Conservation (phyloP, 1,140 invertebrate species). For the Heliothis virescens region DNA sequence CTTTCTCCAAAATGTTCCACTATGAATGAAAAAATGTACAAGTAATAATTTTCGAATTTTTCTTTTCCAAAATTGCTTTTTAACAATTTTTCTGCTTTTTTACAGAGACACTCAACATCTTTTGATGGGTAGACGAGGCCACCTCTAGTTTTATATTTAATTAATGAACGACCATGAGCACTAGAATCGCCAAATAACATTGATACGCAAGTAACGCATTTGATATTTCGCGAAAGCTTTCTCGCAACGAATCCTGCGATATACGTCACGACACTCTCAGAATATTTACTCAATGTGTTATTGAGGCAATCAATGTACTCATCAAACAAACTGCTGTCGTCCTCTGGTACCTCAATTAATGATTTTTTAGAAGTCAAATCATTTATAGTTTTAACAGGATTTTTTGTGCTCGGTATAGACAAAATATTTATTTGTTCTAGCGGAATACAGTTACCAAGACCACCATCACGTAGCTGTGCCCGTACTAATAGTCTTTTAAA, state of each 20-base stretch:
- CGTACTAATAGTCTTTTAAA: constrained; percentile 46
- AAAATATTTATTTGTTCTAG: constrained; percentile 47
- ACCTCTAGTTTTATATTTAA: not conserved
- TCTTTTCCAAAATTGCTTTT: too few relatives aligned
- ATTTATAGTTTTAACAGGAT: constrained; percentile 4
- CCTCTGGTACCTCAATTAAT: too few relatives aligned
- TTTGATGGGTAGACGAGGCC: not conserved
- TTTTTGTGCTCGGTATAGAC: constrained; percentile 8
- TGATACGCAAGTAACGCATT: too few relatives aligned
- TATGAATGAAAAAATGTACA: too few relatives aligned
- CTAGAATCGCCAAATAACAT: too few relatives aligned
- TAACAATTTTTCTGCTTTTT: too few relatives aligned
- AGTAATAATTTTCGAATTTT: too few relatives aligned
- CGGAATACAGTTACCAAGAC: constrained; percentile 43
- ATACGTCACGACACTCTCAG: not conserved
- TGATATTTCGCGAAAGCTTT: constrained; percentile 4
- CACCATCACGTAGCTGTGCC: constrained; percentile 36
- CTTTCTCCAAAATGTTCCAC: too few relatives aligned
- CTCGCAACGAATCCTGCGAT: not conserved
- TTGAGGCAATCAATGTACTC: not conserved
- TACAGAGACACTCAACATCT: not conserved
- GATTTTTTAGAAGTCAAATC: not conserved
- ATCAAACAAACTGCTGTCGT: too few relatives aligned
- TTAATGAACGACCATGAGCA: not conserved
- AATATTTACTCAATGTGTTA: not conserved